phyloP scores from a whole-genome alignment of 92 coral and sea anemone genomes.

The Palythoa caribaeorum region DNA sequence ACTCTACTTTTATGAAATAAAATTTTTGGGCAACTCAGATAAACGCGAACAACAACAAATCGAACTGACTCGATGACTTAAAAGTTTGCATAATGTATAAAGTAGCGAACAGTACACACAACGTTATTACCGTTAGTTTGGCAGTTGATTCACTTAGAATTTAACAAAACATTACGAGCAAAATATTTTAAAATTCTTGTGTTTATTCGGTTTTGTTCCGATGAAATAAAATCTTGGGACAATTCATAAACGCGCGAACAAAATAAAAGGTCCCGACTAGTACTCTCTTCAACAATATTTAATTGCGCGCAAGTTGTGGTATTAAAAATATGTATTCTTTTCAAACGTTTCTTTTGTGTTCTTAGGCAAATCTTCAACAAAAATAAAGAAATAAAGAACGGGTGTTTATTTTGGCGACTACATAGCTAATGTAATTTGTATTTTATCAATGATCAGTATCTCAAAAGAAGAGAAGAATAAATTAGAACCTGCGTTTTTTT shows the following conservation, averaged over 20 bases:
- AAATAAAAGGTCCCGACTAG: not conserved
- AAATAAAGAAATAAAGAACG: not conserved
- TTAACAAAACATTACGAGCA: not conserved
- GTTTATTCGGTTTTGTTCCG: not conserved
- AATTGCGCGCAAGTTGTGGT: not conserved
- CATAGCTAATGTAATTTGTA: not conserved
- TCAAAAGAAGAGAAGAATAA: not conserved
- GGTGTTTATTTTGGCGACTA: not conserved
- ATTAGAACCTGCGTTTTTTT: not conserved
- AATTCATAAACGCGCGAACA: not conserved
- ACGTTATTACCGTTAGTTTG: not conserved
- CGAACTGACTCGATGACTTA: not conserved
- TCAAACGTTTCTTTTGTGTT: not conserved
- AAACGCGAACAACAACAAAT: not conserved
- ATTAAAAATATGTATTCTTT: not conserved
- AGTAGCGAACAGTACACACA: not conserved
- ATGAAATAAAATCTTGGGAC: not conserved
- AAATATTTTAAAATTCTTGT: not conserved
- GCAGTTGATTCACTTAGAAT: not conserved
- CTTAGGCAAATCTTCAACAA: not conserved
- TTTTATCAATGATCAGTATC: not conserved
- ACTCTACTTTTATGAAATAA: conserved; percentile 21
- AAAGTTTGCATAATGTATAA: not conserved
- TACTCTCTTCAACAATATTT: not conserved
- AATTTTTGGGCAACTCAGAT: conserved; percentile 23